Evolutionary conservation across 2,113 vertebrate genomes (phyloP).

Genomic region (Leptobrachium leishanense): DNA sequence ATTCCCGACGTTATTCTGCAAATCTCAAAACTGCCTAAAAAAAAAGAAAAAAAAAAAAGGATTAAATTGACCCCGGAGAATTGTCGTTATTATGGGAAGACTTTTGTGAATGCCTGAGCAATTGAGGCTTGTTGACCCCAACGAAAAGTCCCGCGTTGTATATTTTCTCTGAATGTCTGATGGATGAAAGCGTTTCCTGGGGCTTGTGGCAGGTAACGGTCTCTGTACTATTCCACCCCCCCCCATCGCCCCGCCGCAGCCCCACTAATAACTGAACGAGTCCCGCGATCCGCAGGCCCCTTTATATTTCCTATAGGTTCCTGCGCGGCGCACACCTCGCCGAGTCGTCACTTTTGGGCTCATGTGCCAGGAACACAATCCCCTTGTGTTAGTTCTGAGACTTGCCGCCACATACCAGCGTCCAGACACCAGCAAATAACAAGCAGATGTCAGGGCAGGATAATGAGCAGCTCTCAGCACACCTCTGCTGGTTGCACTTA

Average conservation of each 20-base stretch:
- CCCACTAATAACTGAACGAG: slow-evolving; percentile 17
- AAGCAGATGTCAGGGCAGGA: slow-evolving; percentile 41
- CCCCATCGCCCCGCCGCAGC: no score
- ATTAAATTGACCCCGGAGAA: background rate
- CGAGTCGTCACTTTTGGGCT: slow-evolving; percentile 29
- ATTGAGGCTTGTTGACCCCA: background rate
- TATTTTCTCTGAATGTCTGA: background rate
- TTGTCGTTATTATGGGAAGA: background rate
- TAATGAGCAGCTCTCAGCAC: slow-evolving; percentile 44
- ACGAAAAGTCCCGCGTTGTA: background rate
- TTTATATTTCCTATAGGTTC: slow-evolving; percentile 12
- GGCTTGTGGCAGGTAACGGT: slow-evolving; percentile 1
- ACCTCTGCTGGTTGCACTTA: slow-evolving; percentile 49
- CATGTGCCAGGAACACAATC: slow-evolving; percentile 36
- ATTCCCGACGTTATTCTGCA: background rate
- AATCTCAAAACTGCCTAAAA: background rate
- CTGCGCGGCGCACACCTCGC: slow-evolving; percentile 13
- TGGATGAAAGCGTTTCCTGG: background rate
- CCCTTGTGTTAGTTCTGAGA: slow-evolving; percentile 42
- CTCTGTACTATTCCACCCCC: background rate
- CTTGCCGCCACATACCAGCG: slow-evolving; percentile 37
- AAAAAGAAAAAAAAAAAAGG: background rate
- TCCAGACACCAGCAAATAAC: slow-evolving; percentile 41
- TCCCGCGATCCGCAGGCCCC: background rate
- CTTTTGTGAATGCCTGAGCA: background rate